Evolutionary conservation across 2,797 vertebrate genomes (phyloP).

Genomic region (Natrix natrix): DNA sequence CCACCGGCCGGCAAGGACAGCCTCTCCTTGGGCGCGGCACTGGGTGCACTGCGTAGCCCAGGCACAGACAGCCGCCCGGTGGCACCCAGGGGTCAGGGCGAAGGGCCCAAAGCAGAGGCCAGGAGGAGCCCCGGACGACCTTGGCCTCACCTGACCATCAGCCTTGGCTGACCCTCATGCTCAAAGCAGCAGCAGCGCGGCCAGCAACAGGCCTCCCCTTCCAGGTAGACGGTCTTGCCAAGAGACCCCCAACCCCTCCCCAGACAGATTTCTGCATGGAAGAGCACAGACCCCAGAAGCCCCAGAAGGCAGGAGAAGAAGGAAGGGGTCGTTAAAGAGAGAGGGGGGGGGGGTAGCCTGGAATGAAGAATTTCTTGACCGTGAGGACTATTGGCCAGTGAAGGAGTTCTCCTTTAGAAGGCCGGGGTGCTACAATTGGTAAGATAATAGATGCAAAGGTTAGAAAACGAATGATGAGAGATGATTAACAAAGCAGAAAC

Average conservation of each 20-base stretch:
- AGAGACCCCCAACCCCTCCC: not conserved
- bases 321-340: too few species aligned
- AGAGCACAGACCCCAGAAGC: not conserved
- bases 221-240: not conserved
- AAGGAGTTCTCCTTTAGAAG: too few species aligned
- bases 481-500: too few species aligned
- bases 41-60: not conserved
- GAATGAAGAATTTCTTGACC: too few species aligned
- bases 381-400: too few species aligned
- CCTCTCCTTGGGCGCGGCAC: not conserved
- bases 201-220: too few species aligned
- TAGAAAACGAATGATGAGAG: too few species aligned
- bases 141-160: not conserved
- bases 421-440: too few species aligned
- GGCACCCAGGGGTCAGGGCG: not conserved
- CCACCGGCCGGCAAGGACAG: not conserved
- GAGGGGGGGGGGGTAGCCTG: too few species aligned
- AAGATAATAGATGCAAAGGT: too few species aligned
- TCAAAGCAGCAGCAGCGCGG: not conserved
- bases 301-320: too few species aligned
- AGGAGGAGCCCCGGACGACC: not conserved
- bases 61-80: not conserved
- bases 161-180: not conserved
- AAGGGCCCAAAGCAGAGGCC: not conserved
- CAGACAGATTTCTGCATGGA: not conserved